Percentiles rank a stretch among this genome's conserved stretches.
These are phyloP conservation scores for Parauchenoglanis ngamensis DNA, from an alignment of 2,797 vertebrate genomes.

Conservation along the genomic window DNA sequence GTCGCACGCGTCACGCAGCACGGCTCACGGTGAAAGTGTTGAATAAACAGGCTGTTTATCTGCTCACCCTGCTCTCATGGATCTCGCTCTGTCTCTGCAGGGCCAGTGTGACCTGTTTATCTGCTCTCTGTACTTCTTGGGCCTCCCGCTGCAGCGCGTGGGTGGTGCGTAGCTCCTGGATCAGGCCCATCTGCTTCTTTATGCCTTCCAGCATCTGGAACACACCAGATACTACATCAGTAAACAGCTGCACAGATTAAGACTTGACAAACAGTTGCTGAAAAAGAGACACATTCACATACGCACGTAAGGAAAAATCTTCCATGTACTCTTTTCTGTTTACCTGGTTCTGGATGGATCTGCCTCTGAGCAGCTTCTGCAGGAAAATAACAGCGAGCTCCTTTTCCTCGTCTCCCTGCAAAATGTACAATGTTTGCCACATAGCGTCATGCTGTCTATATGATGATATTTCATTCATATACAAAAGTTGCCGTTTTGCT, in stretches of 20 bases:
- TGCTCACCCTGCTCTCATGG: constrained; percentile 74
- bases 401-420: constrained; percentile 84
- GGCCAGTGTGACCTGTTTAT: constrained; percentile 72
- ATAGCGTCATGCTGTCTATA: not conserved
- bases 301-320: not conserved
- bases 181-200: constrained; percentile 81
- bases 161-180: constrained; percentile 83
- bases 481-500: not conserved
- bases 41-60: not conserved
- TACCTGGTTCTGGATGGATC: constrained; percentile 86
- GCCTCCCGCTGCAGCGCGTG: constrained; percentile 81
- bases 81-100: constrained; percentile 76
- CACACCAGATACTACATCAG: constrained; percentile 5
- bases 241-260: not conserved
- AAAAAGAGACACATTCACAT: not conserved
- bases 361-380: constrained; percentile 89
- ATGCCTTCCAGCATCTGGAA: constrained; percentile 88
- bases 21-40: not conserved
- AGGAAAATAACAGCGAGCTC: constrained; percentile 85
- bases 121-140: constrained; percentile 73
- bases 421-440: not conserved
- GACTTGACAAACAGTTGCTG: not conserved
- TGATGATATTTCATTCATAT: not conserved
- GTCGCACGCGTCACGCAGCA: not conserved
- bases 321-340: not conserved